Evolutionary conservation across 2,797 vertebrate species (phyloP).

Genomic region (Odontamblyopus lacepedii): DNA sequence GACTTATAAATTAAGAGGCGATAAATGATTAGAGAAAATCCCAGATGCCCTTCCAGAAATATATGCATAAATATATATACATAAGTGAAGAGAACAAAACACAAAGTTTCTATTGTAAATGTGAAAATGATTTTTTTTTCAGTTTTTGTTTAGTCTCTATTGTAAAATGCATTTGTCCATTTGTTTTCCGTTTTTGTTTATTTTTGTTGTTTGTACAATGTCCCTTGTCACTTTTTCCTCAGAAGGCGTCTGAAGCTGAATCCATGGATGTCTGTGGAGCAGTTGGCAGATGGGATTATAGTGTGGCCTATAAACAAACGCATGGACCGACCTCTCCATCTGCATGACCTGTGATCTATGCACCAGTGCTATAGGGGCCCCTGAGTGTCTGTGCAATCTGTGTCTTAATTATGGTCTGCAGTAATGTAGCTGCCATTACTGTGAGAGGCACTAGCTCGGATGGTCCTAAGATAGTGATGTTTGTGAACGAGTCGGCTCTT

Average conservation of each 20-base stretch:
- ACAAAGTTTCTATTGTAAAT: background rate
- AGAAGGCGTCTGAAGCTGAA: background rate
- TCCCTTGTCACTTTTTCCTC: background rate
- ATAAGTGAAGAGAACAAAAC: background rate
- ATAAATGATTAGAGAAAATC: too few species aligned
- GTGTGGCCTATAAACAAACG: constrained; percentile 2
- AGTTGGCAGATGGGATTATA: background rate
- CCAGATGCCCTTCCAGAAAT: too few species aligned
- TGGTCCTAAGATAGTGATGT: too few species aligned
- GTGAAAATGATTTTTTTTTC: background rate
- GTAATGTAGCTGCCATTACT: background rate
- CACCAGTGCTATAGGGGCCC: background rate
- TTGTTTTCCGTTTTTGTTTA: too few species aligned
- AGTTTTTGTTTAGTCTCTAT: background rate
- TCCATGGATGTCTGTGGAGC: background rate
- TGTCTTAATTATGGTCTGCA: background rate
- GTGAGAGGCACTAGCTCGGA: too few species aligned
- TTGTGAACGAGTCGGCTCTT: too few species aligned
- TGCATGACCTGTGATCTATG: background rate
- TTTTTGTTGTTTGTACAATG: background rate
- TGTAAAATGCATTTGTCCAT: background rate
- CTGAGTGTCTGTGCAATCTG: background rate
- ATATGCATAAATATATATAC: too few species aligned
- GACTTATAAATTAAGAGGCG: too few species aligned
- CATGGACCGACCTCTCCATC: background rate